These are phyloP conservation scores for Keiferia lycopersicella DNA, from an alignment of 2,888 invertebrate genomes.

Conservation along the genomic window DNA sequence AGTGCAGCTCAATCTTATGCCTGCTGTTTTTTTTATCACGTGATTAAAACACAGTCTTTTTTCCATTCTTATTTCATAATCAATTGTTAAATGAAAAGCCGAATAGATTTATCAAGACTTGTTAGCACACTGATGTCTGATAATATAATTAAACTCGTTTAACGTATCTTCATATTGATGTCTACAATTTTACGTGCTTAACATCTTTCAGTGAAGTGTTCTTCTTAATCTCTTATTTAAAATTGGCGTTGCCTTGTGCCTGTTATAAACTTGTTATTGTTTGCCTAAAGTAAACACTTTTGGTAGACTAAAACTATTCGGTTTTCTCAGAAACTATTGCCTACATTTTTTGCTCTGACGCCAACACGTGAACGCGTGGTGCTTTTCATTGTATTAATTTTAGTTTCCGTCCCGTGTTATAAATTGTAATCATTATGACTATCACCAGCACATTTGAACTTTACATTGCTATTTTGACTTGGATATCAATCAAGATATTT, in stretches of 20 bases:
- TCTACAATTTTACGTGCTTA: no score
- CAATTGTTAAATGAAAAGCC: no score
- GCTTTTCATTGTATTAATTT: conserved; percentile 19
- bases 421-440: not conserved
- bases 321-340: conserved; percentile 19
- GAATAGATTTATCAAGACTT: no score
- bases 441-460: not conserved
- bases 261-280: not conserved
- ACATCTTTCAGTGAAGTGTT: no score
- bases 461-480: not conserved
- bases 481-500: not conserved
- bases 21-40: no score
- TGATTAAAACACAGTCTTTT: no score
- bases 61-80: no score
- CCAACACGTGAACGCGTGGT: conserved; percentile 14
- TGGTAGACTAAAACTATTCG: not conserved
- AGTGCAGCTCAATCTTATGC: no score
- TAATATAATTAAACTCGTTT: no score
- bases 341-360: conserved; percentile 19
- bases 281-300: conserved; percentile 6
- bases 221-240: not conserved
- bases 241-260: conserved; percentile 5
- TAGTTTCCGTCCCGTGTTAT: conserved; percentile 15
- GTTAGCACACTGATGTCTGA: no score
- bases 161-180: no score